These are phyloP conservation scores for Trachurus trachurus DNA, from an alignment of 2,797 vertebrate species.

Conservation along the genomic window DNA sequence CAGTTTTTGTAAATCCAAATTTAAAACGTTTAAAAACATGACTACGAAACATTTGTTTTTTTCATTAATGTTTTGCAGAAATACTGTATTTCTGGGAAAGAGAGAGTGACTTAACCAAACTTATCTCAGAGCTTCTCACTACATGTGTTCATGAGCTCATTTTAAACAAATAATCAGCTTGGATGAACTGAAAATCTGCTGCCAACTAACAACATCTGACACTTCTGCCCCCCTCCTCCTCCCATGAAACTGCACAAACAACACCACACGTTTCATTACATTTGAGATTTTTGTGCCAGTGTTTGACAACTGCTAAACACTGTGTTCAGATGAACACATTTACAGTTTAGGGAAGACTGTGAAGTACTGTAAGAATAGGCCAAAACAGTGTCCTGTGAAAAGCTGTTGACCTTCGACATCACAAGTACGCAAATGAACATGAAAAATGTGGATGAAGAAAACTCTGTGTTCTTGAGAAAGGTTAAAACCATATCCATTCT, in stretches of 20 bases:
- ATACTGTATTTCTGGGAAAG: background rate
- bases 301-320: background rate
- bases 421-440: too few species aligned
- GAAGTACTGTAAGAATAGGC: too few species aligned
- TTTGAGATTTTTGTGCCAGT: background rate
- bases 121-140: background rate
- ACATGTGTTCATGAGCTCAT: constrained; percentile 3
- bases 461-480: too few species aligned
- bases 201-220: background rate
- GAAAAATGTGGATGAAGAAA: too few species aligned
- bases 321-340: background rate
- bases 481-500: too few species aligned
- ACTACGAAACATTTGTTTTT: constrained; percentile 3
- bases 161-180: constrained; percentile 10
- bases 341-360: background rate
- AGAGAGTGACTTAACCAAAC: background rate
- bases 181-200: background rate
- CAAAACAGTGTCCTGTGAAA: too few species aligned
- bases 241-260: background rate
- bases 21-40: constrained; percentile 4
- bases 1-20: background rate
- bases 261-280: background rate
- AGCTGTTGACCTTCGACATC: too few species aligned
- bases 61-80: background rate
- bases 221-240: background rate